Conservation (phyloP, 2,797 vertebrate genomes). For the Hephaestus fuliginosus region DNA sequence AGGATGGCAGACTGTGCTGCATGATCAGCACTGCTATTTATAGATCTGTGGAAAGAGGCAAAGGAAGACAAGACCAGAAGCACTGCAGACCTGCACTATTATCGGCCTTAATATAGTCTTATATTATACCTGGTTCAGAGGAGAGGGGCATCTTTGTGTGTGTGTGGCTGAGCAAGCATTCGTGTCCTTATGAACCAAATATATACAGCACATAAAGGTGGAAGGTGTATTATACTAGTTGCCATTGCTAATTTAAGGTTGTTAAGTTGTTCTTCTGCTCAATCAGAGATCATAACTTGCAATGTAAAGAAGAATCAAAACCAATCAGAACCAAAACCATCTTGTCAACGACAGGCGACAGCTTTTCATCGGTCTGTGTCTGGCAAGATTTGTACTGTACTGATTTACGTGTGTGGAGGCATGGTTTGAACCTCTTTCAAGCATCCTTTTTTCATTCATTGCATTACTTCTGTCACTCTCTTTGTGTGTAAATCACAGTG, state of each 20-base stretch:
- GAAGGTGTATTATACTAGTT: not conserved
- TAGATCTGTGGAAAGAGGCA: conserved; percentile 82
- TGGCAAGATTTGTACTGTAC: not conserved
- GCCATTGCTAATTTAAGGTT: not conserved
- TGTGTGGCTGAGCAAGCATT: not conserved
- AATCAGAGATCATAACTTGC: not conserved
- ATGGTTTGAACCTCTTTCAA: not conserved
- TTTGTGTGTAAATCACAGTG: too few species aligned
- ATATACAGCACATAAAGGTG: not conserved
- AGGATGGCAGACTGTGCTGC: conserved; percentile 65
- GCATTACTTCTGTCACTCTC: too few species aligned
- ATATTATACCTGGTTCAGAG: conserved; percentile 18
- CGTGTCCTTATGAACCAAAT: conserved; percentile 3
- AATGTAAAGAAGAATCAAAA: not conserved
- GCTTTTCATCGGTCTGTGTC: too few species aligned
- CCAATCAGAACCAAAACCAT: too few species aligned
- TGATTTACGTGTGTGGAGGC: not conserved
- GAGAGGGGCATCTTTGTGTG: conserved; percentile 1
- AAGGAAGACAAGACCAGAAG: conserved; percentile 65
- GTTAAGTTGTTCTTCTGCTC: not conserved
- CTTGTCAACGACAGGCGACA: too few species aligned
- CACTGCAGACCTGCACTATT: conserved; percentile 60
- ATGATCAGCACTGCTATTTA: conserved; percentile 82
- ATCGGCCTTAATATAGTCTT: conserved; percentile 41
- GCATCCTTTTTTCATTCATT: too few species aligned